Evolutionary conservation across 2,797 vertebrate species (phyloP).

Genomic region (Phyllotis vaccarum): DNA sequence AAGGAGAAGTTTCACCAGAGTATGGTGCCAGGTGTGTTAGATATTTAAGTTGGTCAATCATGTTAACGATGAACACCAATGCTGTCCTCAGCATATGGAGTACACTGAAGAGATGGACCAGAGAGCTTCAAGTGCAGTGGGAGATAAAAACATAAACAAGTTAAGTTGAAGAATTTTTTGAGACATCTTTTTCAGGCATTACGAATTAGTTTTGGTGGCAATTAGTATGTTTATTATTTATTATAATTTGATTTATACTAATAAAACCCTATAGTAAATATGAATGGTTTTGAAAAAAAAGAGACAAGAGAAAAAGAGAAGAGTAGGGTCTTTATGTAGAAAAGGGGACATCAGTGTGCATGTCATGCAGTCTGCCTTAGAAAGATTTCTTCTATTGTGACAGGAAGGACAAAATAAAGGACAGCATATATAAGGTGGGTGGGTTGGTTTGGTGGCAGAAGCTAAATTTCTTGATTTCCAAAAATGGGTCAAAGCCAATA

Average conservation of each 20-base stretch:
- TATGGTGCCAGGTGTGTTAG: background rate
- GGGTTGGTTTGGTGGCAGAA: background rate
- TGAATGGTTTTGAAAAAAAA: background rate
- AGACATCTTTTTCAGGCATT: fast-evolving
- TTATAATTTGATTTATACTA: background rate
- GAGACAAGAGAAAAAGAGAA: background rate
- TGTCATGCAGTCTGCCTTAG: background rate
- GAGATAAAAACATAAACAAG: background rate
- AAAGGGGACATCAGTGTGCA: background rate
- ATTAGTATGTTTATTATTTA: background rate
- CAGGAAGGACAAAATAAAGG: background rate
- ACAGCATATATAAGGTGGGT: background rate
- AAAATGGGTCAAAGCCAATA: background rate
- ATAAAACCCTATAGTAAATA: background rate
- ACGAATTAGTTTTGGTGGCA: conserved; percentile 18
- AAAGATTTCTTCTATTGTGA: background rate
- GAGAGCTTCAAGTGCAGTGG: background rate
- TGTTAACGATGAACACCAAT: background rate
- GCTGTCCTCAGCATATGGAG: background rate
- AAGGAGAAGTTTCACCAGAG: background rate
- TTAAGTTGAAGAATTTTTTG: background rate
- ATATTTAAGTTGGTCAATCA: background rate
- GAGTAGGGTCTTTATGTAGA: background rate
- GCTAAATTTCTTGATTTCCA: background rate
- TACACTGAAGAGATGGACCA: background rate